These are phyloP conservation scores for Odocoileus virginianus DNA, from an alignment of 2,113 vertebrate genomes.

Conservation along the genomic window DNA sequence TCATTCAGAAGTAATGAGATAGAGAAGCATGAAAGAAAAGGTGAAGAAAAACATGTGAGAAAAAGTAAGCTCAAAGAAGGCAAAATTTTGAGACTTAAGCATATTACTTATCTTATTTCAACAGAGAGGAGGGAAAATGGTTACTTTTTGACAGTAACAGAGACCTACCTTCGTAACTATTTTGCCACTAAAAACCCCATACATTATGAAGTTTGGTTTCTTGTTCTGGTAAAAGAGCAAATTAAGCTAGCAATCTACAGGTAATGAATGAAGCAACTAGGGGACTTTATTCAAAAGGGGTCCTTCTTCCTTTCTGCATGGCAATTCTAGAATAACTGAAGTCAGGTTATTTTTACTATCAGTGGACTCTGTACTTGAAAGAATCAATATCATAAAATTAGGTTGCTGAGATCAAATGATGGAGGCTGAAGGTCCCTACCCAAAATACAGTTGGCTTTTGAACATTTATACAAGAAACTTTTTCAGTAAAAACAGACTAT, in stretches of 20 bases:
- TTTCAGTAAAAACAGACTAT: background rate
- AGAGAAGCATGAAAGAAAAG: background rate
- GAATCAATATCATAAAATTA: background rate
- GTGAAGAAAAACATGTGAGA: background rate
- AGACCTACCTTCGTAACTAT: background rate
- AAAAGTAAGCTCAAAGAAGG: background rate
- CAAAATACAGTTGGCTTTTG: background rate
- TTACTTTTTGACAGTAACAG: background rate
- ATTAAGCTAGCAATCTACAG: conserved; percentile 11
- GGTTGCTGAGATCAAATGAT: background rate
- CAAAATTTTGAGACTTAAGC: background rate
- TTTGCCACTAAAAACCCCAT: background rate
- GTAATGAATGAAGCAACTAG: background rate
- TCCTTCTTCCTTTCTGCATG: background rate
- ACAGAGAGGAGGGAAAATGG: background rate
- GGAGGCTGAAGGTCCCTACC: background rate
- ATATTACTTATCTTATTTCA: background rate
- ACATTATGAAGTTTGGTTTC: background rate
- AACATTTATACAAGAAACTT: background rate
- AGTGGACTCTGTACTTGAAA: background rate
- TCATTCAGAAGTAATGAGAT: background rate
- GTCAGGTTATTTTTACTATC: background rate
- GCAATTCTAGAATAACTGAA: background rate
- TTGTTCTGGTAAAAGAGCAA: background rate
- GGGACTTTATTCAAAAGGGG: background rate